Evolutionary conservation across 92 coral and sea anemone genomes (phyloP), one percentile per base, ranked within the genome.

Genomic region (Galaxea fascicularis): DNA sequence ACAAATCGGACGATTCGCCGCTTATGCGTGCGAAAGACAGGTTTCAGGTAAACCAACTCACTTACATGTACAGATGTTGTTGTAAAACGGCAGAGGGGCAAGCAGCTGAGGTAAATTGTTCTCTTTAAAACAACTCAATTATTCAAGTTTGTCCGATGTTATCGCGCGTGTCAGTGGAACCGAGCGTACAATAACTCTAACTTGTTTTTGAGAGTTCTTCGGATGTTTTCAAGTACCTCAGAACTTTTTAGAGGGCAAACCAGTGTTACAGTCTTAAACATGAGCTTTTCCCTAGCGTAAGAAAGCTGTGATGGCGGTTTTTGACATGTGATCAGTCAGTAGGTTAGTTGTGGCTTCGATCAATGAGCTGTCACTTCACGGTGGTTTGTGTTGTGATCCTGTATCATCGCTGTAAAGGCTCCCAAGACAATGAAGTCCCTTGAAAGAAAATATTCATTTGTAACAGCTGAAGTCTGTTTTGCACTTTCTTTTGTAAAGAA

Each of bases 31-130:
- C 82, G 60, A 22, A 64, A 51, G 51, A n/a, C 51, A 51, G 58
- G 63, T 29, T 29, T 49, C 31, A 31, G 54, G 64, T 64, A n/a
- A 66, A 66, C 30, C 51, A 79, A 41, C 44, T 30, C 31, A 4
- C 56, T 14, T 62, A 17, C 41, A 35, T 2, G 6, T 35, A 6
- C 41, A 31, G 21, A 25, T 27, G 56, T 45, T 53, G 35, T 22
- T 22, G 18, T 56, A 51, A 46, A 18, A 39, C 58, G 45, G 4
- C 58, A 71, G 30, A 22, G 53, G 70, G 39, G 22, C 69, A 4
- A 25, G 11, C 8, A 71, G 56, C 58, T 9, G 78, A 70, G 86
- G 86, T 82, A 71, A 39, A 82, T 56, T 70, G 63, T 16, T 53
- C 54, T 20, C 27, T 69, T 41, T 2, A 47, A 58, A 30, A 51